These are phyloP conservation scores for Brachyhypopomus gauderio DNA, from an alignment of 2,113 vertebrate genomes.

Conservation along the genomic window DNA sequence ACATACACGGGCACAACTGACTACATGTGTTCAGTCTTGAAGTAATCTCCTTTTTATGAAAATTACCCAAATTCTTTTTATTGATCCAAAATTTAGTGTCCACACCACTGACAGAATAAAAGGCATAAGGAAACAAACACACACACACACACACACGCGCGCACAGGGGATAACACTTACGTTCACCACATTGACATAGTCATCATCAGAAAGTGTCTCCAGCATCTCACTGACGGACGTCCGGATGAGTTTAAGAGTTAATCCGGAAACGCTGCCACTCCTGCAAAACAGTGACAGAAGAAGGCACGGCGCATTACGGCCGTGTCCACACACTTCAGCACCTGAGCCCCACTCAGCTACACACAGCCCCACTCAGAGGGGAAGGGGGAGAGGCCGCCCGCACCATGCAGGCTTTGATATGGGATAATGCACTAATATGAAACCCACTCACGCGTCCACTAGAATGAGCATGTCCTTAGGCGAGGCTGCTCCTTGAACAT, in stretches of 20 bases:
- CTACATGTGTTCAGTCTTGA: not conserved
- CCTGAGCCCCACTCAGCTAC: conserved; percentile 9
- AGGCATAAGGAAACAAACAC: not conserved
- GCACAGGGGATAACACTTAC: conserved; percentile 77
- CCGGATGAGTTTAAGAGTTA: conserved; percentile 94
- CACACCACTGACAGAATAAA: not conserved
- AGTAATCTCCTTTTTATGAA: not conserved
- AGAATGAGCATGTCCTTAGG: conserved; percentile 99
- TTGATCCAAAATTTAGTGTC: not conserved
- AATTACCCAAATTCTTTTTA: not conserved
- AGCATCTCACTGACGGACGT: conserved; percentile 97
- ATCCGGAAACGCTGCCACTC: conserved; percentile 94
- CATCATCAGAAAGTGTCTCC: conserved; percentile 96
- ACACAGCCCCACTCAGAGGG: not conserved
- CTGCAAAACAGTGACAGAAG: conserved; percentile 64
- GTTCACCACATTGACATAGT: conserved; percentile 98
- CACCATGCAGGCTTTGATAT: conserved; percentile 4
- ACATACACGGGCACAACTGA: conserved; percentile 12
- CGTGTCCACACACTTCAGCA: not conserved
- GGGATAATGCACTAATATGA: conserved; percentile 46
- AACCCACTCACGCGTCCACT: conserved; percentile 92
- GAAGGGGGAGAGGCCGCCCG: not conserved
- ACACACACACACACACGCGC: not conserved
- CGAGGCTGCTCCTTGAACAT: conserved; percentile 97
- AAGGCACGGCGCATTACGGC: conserved; percentile 12